Base-by-base conservation (phyloP, 2,888 invertebrate species). In the Liopterus haemorrhoidalis region DNA sequence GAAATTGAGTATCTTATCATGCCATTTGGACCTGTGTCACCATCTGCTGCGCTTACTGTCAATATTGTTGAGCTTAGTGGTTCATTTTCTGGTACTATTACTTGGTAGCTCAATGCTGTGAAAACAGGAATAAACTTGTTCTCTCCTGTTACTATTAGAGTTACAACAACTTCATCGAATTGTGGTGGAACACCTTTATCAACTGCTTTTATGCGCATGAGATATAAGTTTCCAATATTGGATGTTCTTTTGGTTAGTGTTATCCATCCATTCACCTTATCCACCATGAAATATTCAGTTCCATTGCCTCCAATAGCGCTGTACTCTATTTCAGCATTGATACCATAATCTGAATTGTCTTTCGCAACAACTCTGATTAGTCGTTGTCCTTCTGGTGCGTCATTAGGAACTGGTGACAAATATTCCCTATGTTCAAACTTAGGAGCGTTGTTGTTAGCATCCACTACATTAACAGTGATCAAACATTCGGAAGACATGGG, bases 401-500 rank as follows among this genome's bases (percentile, higher is more conserved):
- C 82, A 63, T 86, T 84, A 0, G 90, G 88, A 1, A 92, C 83
- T 0, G 91, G 88, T 1, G 85, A 80, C 30, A 90, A 73, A 60
- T 85, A 89, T 53, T 81, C 78, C 28, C 77, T 68, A 36, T 80
- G 71, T 54, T 81, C 80, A 62, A 95, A 95, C 59, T 78, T 79
- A 0, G 95, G 95, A 5, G 89, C 79, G 64, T 92, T 88, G 62
- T 93, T 91, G 64, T 95, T 94, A 3, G 90, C 89, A 65, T 94
- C 92, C 0, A 92, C 87, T 1, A 95, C 82, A 61, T 87, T 90
- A 19, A 95, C 82, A 30, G 84, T 83, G 0, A 94, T 84, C 21
- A 85, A 70, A 55, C 88, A 85, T 66, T 88, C 90, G 0, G 92
- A 88, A 21, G 90, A 90, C 78, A 93, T 81, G 0, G 94, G 92